phyloP scores from a whole-genome alignment of 2,888 invertebrate genomes.

The Phaedon cochleariae region DNA sequence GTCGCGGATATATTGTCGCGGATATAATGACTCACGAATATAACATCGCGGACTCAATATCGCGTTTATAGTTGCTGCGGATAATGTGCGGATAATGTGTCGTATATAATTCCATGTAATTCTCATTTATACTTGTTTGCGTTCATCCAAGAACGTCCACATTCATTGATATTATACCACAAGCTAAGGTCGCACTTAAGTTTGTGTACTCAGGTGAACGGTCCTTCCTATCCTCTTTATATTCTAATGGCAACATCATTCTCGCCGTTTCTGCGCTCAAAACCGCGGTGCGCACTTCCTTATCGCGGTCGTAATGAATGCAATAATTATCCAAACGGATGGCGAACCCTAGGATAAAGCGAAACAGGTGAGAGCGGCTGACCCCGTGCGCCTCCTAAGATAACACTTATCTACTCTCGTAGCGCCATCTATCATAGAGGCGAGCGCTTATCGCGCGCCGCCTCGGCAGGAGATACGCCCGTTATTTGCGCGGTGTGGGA shows the following conservation, averaged over 20 bases:
- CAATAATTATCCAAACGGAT: conserved; percentile 23
- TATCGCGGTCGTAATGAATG: conserved; percentile 22
- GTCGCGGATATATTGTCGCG: too few species aligned
- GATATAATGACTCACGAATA: too few species aligned
- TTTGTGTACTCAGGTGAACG: too few species aligned
- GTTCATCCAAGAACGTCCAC: too few species aligned
- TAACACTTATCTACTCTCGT: conserved; percentile 27
- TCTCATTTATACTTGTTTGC: too few species aligned
- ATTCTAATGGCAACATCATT: background rate
- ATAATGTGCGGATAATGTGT: too few species aligned
- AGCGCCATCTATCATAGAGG: conserved; percentile 30
- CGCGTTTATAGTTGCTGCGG: too few species aligned
- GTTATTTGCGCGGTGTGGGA: conserved; percentile 29
- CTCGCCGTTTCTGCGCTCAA: background rate
- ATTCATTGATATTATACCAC: too few species aligned
- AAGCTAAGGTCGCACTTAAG: too few species aligned
- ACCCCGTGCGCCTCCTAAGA: conserved; percentile 23
- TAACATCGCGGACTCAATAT: too few species aligned
- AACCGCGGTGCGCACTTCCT: background rate
- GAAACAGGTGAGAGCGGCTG: conserved; percentile 30
- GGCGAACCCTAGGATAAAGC: conserved; percentile 11
- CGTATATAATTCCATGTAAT: too few species aligned
- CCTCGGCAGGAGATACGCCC: conserved; percentile 11
- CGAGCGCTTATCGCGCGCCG: conserved; percentile 24
- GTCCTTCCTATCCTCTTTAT: too few species aligned